These are phyloP conservation scores for Erpobdella octoculata DNA, from an alignment of 2,888 invertebrate species.

Conservation along the genomic window DNA sequence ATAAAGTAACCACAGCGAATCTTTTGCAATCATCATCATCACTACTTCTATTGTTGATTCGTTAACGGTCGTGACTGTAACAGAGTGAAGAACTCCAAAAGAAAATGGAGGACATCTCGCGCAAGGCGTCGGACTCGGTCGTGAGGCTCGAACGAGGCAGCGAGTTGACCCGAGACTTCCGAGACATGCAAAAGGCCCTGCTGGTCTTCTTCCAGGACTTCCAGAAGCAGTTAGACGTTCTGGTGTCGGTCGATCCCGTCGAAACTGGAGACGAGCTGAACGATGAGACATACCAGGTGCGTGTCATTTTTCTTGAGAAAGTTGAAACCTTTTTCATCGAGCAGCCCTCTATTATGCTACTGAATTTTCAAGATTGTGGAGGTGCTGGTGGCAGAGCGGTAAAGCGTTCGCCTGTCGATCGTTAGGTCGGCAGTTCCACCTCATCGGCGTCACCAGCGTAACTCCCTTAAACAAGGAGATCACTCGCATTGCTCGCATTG, in stretches of 20 bases:
- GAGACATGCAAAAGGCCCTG: conserved; percentile 45
- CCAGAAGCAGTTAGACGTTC: conserved; percentile 18
- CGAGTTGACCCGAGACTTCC: conserved; percentile 89
- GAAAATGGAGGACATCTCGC: conserved; percentile 15
- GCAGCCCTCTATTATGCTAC: too few species aligned
- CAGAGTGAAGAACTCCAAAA: conserved; percentile 67
- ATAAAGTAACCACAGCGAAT: neutral
- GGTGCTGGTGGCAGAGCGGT: too few species aligned
- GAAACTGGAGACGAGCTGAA: neutral
- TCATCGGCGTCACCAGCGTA: too few species aligned
- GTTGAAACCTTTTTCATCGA: too few species aligned
- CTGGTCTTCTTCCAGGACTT: conserved; percentile 22
- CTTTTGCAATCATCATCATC: too few species aligned
- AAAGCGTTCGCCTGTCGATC: too few species aligned
- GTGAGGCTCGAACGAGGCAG: conserved; percentile 85
- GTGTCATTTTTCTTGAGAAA: too few species aligned
- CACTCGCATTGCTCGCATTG: too few species aligned
- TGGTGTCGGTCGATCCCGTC: neutral
- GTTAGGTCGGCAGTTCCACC: too few species aligned
- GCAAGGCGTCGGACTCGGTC: conserved; percentile 80
- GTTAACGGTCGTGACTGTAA: neutral
- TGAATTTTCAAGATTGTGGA: too few species aligned
- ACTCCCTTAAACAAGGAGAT: too few species aligned
- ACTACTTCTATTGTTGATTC: too few species aligned
- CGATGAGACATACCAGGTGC: conserved; percentile 5